Evolutionary conservation across 1,140 invertebrate species (phyloP).

Genomic region (Anoplolepis gracilipes): DNA sequence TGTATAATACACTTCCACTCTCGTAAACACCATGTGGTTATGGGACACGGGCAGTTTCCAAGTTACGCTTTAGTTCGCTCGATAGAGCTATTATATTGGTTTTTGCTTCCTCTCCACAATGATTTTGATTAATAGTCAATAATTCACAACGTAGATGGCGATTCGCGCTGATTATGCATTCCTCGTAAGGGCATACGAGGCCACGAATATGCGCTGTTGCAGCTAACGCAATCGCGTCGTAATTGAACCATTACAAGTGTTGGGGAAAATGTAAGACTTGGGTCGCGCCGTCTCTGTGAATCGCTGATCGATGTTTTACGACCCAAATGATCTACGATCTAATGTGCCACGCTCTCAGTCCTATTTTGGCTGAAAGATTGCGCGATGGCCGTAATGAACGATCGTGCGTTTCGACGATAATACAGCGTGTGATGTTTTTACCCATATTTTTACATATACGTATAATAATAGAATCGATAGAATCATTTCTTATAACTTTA

Average conservation of each 20-base stretch:
- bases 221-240: slow-evolving; percentile 46
- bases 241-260: slow-evolving; percentile 60
- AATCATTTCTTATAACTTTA: not conserved
- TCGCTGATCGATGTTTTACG: slow-evolving; percentile 39
- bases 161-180: slow-evolving; percentile 51
- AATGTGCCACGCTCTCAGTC: not conserved
- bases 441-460: not conserved
- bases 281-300: slow-evolving; percentile 24
- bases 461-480: not conserved
- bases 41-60: not conserved
- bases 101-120: slow-evolving; percentile 6
- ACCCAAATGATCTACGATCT: slow-evolving; percentile 43
- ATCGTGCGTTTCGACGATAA: not conserved
- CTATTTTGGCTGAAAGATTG: slow-evolving; percentile 7
- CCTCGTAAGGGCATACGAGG: slow-evolving; percentile 50
- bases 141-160: slow-evolving; percentile 29
- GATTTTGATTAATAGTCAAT: slow-evolving; percentile 60
- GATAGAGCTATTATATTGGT: slow-evolving; percentile 43
- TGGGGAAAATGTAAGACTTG: slow-evolving; percentile 39
- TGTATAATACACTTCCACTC: not conserved
- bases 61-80: slow-evolving; percentile 10
- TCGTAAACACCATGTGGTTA: too few species aligned
- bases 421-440: too few species aligned
- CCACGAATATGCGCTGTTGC: slow-evolving; percentile 22
- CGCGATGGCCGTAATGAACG: not conserved